A percentile compares a stretch with the other conserved stretches of the same genome.
phyloP scores from a whole-genome alignment of 2,888 invertebrate genomes.

The Folsomia candida region DNA sequence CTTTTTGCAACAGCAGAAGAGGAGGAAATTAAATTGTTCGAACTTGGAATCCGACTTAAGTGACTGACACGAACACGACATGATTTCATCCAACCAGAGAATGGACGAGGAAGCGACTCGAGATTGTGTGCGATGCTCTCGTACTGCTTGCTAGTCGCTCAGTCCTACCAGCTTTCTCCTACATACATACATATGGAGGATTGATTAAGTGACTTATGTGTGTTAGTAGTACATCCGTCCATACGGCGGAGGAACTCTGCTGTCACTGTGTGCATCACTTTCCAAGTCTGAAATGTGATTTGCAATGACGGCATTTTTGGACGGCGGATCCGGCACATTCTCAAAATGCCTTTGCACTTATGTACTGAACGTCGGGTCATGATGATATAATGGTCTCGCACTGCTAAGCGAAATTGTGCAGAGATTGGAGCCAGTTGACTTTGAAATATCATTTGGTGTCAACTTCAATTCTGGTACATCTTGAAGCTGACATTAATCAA shows the following conservation, averaged over 20 bases:
- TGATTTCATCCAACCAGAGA: neutral
- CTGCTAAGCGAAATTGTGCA: neutral
- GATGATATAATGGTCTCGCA: too few species aligned
- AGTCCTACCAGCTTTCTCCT: neutral
- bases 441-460: conserved; percentile 4
- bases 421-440: neutral
- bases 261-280: neutral
- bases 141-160: neutral
- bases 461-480: neutral
- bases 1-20: neutral
- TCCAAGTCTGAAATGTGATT: neutral
- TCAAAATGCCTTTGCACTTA: too few species aligned
- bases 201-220: neutral
- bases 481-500: conserved; percentile 2
- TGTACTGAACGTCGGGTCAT: too few species aligned
- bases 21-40: conserved; percentile 4
- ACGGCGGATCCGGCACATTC: too few species aligned
- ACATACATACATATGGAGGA: neutral
- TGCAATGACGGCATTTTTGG: neutral
- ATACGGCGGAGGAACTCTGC: neutral
- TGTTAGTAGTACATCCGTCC: neutral
- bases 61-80: neutral
- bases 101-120: neutral
- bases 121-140: neutral
- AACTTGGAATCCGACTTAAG: conserved; percentile 1